Conservation (phyloP, 2,888 invertebrate genomes). For the Cancer borealis region DNA sequence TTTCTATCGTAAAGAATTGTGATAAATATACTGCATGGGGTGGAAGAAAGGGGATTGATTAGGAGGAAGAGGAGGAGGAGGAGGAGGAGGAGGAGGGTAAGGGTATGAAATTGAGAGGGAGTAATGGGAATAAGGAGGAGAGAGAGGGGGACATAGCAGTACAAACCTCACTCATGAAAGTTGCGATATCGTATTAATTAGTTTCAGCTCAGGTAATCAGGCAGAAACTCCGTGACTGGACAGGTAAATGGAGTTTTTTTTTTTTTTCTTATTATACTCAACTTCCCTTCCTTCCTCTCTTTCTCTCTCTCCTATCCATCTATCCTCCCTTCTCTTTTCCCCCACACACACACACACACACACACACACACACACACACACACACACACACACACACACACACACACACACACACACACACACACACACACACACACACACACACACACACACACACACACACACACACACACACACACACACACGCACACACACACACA, state of each 20-base stretch:
- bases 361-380: too few species aligned
- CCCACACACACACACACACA: too few species aligned
- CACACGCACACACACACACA: too few species aligned
- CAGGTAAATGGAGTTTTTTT: background rate
- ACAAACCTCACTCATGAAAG: background rate
- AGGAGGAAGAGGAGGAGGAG: background rate
- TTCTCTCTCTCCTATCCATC: background rate
- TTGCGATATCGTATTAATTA: background rate
- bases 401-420: too few species aligned
- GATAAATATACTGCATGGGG: background rate
- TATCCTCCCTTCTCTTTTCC: background rate
- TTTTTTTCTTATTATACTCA: background rate
- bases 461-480: too few species aligned
- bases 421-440: too few species aligned
- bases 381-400: too few species aligned
- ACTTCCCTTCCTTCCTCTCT: background rate
- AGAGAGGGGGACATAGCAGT: background rate
- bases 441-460: too few species aligned
- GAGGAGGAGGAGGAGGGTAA: background rate
- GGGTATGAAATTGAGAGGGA: background rate
- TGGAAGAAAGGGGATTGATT: background rate
- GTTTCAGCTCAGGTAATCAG: slow-evolving; percentile 32
- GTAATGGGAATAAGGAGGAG: background rate
- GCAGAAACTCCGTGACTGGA: background rate
- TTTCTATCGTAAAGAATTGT: too few species aligned